phyloP scores from a whole-genome alignment of 2,888 invertebrate species.

The Rhaphigaster nebulosa region DNA sequence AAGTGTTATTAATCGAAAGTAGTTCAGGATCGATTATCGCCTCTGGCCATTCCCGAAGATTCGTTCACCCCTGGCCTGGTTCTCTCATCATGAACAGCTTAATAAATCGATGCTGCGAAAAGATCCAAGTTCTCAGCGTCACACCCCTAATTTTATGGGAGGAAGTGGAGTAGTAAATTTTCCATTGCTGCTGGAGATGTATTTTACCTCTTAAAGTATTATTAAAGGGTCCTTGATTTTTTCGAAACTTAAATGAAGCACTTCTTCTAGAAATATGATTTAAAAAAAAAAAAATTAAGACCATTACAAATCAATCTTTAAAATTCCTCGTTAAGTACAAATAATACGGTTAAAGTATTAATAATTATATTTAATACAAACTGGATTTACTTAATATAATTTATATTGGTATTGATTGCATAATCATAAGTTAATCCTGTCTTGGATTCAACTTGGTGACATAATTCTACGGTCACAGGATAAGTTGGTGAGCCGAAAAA shows the following conservation, averaged over 20 bases:
- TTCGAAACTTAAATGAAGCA: not conserved
- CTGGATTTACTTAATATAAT: no score
- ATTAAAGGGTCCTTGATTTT: not conserved
- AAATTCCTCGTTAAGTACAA: no score
- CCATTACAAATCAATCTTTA: no score
- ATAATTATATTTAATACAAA: no score
- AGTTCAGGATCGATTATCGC: constrained; percentile 40
- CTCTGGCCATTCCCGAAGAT: constrained; percentile 36
- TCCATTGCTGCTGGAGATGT: not conserved
- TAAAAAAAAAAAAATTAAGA: no score
- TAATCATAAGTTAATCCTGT: no score
- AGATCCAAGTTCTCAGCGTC: not conserved
- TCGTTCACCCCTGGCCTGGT: constrained; percentile 42
- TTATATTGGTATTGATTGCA: no score
- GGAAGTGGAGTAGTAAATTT: constrained; percentile 24
- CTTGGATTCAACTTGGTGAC: no score
- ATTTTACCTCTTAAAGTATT: not conserved
- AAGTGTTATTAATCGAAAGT: constrained; percentile 48
- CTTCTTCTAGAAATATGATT: no score
- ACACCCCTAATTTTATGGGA: not conserved
- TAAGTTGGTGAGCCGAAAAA: no score
- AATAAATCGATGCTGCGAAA: not conserved
- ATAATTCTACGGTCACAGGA: no score
- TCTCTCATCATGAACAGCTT: not conserved
- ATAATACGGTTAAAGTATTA: no score